Evolutionary conservation across 2,888 invertebrate species (phyloP), one percentile per base, ranked within the genome.

Genomic region (Dasysyrphus albostriatus): DNA sequence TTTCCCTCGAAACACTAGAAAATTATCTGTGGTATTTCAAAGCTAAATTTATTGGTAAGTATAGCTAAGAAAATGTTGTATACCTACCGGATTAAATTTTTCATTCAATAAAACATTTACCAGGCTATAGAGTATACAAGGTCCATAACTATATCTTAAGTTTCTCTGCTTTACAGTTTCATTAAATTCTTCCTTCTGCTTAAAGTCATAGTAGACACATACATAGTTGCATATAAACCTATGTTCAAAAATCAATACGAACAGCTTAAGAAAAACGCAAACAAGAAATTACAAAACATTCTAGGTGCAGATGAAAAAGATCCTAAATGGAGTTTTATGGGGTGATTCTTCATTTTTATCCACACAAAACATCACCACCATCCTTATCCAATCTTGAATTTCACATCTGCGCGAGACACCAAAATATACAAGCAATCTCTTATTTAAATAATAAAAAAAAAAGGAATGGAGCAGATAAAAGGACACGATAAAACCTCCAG

Each of bases 361-460:
- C 63, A 19, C 39, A 69, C 59, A 37, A 37, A 59, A 49, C 39
- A 12, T 19, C 54, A 49, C 10, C 70, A 24, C 61, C 37, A n/a
- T 58, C 24, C 56, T 32, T 14, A 51, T 65, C 16, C 56, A 78
- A 73, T 79, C 82, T 79, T 59, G 47, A 79, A 75, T 79, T 51
- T 83, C 75, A 82, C 78, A 87, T 87, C 87, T 87, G 87, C 82
- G 82, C 78, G 74, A 32, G 51, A 82, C 51, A 37, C 34, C 59
- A 72, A 79, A 67, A 69, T 78, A 69, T 78, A 78, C 78, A 58
- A 77, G 47, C 59, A 85, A 87, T 83, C 82, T 70, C 75, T 87
- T 87, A 87, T 87, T 87, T 87, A 83, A 87, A 87, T 87, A 87
- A 78, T 72, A 83, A 87, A 82, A 87, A 65, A 70, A 61, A 51